Evolutionary conservation across 2,888 invertebrate genomes (phyloP).

Genomic region (Myopa tessellatipennis): DNA sequence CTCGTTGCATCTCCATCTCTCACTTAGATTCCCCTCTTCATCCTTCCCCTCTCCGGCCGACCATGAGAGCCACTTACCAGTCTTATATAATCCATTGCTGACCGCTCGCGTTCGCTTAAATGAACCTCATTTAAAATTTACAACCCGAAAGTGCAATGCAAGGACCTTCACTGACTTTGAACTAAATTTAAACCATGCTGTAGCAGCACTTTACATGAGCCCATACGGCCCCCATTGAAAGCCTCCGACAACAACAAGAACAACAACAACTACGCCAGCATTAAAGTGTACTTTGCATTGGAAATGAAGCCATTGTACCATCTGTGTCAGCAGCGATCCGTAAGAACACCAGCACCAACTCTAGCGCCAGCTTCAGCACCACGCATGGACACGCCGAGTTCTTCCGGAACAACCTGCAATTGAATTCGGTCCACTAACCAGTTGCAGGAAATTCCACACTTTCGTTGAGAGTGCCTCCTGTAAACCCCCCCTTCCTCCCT

Average conservation of each 20-base stretch:
- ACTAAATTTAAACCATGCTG: not conserved
- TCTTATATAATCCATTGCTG: slow-evolving; percentile 8
- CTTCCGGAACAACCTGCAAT: slow-evolving; percentile 15
- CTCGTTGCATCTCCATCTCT: not conserved
- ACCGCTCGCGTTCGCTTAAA: slow-evolving; percentile 22
- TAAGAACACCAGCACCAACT: slow-evolving; percentile 6
- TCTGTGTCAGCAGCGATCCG: not conserved
- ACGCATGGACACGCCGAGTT: slow-evolving; percentile 25
- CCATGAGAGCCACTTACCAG: not conserved
- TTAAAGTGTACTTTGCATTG: slow-evolving; percentile 40
- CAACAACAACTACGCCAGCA: slow-evolving; percentile 42
- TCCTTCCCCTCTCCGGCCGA: not conserved
- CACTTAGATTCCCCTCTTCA: not conserved
- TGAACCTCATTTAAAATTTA: slow-evolving; percentile 34
- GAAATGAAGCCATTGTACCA: slow-evolving; percentile 19
- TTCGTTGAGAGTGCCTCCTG: not conserved
- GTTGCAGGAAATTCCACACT: slow-evolving; percentile 25
- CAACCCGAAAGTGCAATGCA: slow-evolving; percentile 33
- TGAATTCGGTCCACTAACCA: slow-evolving; percentile 22
- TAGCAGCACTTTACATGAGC: not conserved
- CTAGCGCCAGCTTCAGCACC: not conserved
- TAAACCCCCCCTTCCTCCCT: too few species aligned
- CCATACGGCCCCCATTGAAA: slow-evolving; percentile 14
- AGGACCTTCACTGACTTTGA: slow-evolving; percentile 19
- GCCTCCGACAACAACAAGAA: slow-evolving; percentile 37